A percentile compares a stretch with the other conserved stretches of the same genome.
Conservation (phyloP, 2,888 invertebrate species). For the Troides helena region DNA sequence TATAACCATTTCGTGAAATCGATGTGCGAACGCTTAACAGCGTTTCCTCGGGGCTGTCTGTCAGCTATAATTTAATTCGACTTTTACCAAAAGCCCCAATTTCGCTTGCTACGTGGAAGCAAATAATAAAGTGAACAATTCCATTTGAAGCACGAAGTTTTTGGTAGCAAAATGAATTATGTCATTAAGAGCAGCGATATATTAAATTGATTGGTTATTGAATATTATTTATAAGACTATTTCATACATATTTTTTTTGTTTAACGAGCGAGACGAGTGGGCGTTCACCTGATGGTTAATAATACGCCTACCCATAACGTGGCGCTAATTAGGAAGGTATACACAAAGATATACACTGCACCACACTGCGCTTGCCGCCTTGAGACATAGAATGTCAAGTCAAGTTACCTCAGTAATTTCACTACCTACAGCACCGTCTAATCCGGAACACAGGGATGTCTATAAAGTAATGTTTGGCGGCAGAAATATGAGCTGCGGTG, state of each 20-base stretch:
- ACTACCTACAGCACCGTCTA: too few species aligned
- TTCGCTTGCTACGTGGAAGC: conserved; percentile 22
- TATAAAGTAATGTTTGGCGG: too few species aligned
- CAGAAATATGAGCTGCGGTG: too few species aligned
- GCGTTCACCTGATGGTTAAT: too few species aligned
- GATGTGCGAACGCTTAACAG: conserved; percentile 14
- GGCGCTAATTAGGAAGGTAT: too few species aligned
- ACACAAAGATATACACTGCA: too few species aligned
- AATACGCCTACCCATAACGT: too few species aligned
- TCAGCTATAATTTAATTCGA: conserved; percentile 30
- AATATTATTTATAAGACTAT: not conserved
- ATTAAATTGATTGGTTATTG: conserved; percentile 13
- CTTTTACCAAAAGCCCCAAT: conserved; percentile 24
- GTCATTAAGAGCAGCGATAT: not conserved
- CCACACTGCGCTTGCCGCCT: too few species aligned
- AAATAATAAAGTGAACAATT: conserved; percentile 26
- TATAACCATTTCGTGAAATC: conserved; percentile 20
- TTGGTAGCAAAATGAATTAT: conserved; percentile 8
- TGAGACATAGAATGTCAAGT: too few species aligned
- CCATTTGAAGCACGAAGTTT: conserved; percentile 13
- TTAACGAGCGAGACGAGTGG: too few species aligned
- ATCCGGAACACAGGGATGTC: too few species aligned
- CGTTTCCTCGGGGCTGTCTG: conserved; percentile 17
- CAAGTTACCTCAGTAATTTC: too few species aligned
- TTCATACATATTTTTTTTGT: not conserved